Evolutionary conservation across 1,140 invertebrate genomes (phyloP).

Genomic region (Nautilus pompilius): DNA sequence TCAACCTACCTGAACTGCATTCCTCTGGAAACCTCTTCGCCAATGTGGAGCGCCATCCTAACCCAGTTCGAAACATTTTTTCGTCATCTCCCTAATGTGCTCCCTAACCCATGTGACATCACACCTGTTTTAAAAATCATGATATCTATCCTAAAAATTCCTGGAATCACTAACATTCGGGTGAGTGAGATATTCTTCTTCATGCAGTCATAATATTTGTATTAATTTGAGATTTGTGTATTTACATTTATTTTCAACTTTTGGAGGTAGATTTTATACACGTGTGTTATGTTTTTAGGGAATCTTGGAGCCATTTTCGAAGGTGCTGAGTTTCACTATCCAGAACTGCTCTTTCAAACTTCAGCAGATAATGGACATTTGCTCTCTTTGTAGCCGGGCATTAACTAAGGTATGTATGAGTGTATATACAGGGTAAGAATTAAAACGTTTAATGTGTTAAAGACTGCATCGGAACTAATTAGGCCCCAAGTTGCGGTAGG

Average conservation of each 20-base stretch:
- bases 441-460: no score
- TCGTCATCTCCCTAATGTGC: slow-evolving; percentile 70
- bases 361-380: slow-evolving; percentile 81
- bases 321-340: slow-evolving; percentile 85
- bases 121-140: slow-evolving; percentile 80
- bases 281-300: slow-evolving; percentile 53
- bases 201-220: not conserved
- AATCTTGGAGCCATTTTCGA: slow-evolving; percentile 93
- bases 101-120: slow-evolving; percentile 69
- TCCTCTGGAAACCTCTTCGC: slow-evolving; percentile 75
- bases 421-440: no score
- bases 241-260: not conserved
- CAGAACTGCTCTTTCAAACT: slow-evolving; percentile 85
- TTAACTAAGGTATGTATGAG: slow-evolving; percentile 65
- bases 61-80: slow-evolving; percentile 82
- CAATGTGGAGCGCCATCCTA: slow-evolving; percentile 75
- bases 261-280: no score
- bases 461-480: no score
- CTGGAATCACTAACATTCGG: slow-evolving; percentile 75
- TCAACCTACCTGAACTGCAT: slow-evolving; percentile 90
- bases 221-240: slow-evolving; percentile 1
- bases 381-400: slow-evolving; percentile 81
- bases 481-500: no score
- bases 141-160: slow-evolving; percentile 78
- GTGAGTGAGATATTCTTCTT: slow-evolving; percentile 54